phyloP scores from a whole-genome alignment of 2,888 invertebrate genomes.

The Pristionchus maxplancki region DNA sequence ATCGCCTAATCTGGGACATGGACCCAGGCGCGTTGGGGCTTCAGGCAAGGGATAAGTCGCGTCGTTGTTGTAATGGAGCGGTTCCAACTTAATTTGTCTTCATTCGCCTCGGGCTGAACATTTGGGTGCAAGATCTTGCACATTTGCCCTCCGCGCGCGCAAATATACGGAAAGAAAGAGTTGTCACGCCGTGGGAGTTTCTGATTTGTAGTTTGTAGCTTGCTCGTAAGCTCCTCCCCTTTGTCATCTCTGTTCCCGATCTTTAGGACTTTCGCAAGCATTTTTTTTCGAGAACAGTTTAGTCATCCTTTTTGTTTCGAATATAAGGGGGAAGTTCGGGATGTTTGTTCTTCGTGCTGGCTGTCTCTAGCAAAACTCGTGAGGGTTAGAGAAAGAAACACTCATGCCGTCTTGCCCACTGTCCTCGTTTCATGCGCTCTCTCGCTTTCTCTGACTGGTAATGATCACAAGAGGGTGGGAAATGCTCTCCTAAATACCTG shows the following conservation, averaged over 20 bases:
- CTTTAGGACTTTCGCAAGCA: constrained; percentile 26
- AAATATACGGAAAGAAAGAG: not conserved
- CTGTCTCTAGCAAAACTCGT: not conserved
- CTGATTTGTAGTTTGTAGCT: not conserved
- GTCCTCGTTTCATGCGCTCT: not conserved
- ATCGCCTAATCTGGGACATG: not conserved
- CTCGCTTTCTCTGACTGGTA: not conserved
- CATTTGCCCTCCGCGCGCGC: not conserved
- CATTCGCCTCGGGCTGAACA: not conserved
- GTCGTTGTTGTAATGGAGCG: too few species aligned
- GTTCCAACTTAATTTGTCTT: too few species aligned
- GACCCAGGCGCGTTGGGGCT: not conserved
- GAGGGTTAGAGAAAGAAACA: not conserved
- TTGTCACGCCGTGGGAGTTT: not conserved
- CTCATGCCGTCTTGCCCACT: not conserved
- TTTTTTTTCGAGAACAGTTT: constrained; percentile 2
- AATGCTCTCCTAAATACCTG: not conserved
- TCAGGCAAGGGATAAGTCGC: not conserved
- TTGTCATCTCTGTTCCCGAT: constrained; percentile 36
- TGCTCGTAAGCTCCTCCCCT: constrained; percentile 4
- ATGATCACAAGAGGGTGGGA: not conserved
- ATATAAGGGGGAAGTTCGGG: not conserved
- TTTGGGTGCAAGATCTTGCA: not conserved
- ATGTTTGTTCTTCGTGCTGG: not conserved
- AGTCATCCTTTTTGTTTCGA: not conserved